Percentiles rank a stretch among this genome's conserved stretches.
Evolutionary conservation across 2,797 vertebrate genomes (phyloP).

Genomic region (Diglossa cyanea): DNA sequence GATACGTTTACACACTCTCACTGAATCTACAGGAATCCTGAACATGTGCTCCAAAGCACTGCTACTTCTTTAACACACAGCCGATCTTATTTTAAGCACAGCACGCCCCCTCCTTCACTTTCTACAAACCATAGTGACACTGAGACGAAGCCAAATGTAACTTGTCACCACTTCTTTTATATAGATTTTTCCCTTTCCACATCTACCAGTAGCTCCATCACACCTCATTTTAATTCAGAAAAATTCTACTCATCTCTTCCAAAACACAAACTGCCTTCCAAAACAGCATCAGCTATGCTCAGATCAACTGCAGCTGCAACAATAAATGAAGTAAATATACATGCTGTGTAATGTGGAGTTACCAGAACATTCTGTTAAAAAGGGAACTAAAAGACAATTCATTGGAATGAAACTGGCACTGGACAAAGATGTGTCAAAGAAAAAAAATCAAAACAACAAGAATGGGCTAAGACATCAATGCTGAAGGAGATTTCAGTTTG

Average conservation of each 20-base stretch:
- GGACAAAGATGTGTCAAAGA: neutral
- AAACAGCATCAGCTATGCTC: neutral
- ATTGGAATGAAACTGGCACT: neutral
- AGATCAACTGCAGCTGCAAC: neutral
- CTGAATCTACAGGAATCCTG: neutral
- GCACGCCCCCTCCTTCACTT: neutral
- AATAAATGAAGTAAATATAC: neutral
- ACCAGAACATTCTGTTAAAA: neutral
- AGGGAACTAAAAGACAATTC: neutral
- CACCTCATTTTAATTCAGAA: conserved; percentile 1
- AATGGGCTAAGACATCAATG: neutral
- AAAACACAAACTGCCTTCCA: neutral
- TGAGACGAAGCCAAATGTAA: neutral
- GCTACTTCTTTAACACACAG: neutral
- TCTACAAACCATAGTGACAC: neutral
- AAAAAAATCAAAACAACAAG: neutral
- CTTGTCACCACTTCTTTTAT: neutral
- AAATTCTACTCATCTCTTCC: neutral
- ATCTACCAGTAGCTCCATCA: neutral
- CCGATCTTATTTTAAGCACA: neutral
- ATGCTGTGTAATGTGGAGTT: neutral
- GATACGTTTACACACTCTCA: neutral
- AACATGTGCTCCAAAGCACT: neutral
- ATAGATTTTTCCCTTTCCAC: neutral
- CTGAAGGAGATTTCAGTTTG: neutral